Conservation (phyloP, 2,797 vertebrate species). For the Pipistrellus pygmaeus region DNA sequence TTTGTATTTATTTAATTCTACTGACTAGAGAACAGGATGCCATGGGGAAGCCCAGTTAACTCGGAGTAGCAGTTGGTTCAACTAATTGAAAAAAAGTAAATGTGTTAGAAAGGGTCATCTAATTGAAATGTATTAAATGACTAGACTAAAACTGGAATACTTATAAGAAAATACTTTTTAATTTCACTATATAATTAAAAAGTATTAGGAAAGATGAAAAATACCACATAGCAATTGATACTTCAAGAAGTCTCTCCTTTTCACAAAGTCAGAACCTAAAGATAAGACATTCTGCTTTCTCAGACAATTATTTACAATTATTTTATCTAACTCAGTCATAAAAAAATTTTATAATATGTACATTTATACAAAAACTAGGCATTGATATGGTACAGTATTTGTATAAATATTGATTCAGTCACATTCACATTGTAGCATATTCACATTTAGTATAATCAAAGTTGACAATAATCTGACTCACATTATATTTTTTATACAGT, state of each 20-base stretch:
- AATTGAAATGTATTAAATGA: background rate
- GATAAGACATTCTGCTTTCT: background rate
- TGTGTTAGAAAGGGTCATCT: background rate
- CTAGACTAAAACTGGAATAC: conserved; percentile 1
- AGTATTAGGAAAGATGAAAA: conserved; percentile 28
- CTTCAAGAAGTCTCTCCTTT: conserved; percentile 28
- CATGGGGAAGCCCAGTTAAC: background rate
- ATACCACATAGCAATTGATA: background rate
- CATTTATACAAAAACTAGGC: background rate
- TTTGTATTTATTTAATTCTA: background rate
- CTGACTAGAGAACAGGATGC: background rate
- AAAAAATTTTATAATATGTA: background rate
- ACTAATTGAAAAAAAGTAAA: background rate
- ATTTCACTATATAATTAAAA: background rate
- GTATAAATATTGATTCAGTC: background rate
- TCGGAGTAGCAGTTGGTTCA: background rate
- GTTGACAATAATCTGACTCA: background rate
- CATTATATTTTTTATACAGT: background rate
- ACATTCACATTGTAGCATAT: conserved; percentile 12
- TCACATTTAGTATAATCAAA: conserved; percentile 11
- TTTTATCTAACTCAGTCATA: background rate
- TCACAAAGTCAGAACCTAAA: conserved; percentile 28
- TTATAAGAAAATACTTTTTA: background rate
- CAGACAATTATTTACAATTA: background rate
- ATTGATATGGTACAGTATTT: background rate